phyloP scores from a whole-genome alignment of 2,797 vertebrate species.

The Mormyrus hasselquistii region DNA sequence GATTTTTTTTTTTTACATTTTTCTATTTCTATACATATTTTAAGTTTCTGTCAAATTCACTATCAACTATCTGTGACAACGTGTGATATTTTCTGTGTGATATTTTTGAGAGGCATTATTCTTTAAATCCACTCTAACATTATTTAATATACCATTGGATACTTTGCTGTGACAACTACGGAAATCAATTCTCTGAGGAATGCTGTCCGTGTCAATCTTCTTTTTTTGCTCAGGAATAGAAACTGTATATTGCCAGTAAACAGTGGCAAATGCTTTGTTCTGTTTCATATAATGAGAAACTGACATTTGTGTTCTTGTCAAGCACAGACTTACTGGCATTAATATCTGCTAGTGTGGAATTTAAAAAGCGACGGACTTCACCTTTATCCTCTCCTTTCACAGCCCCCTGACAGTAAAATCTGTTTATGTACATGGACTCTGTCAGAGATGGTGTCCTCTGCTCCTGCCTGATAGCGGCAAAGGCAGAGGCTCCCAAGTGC shows the following conservation, averaged over 20 bases:
- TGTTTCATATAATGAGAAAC: neutral
- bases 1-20: neutral
- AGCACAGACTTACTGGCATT: neutral
- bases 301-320: neutral
- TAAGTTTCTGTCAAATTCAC: neutral
- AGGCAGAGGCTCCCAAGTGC: slow-evolving; percentile 39
- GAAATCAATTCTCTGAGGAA: neutral
- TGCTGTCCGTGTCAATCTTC: neutral
- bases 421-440: neutral
- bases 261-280: neutral
- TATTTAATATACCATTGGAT: neutral
- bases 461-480: slow-evolving; percentile 34
- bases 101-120: neutral
- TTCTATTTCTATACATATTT: neutral
- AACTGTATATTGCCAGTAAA: neutral
- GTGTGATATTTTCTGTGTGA: neutral
- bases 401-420: neutral
- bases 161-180: neutral
- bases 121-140: neutral
- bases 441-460: slow-evolving; percentile 18
- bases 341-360: neutral
- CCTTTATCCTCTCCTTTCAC: slow-evolving; percentile 6
- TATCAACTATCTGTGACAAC: neutral
- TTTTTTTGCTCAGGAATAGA: neutral
- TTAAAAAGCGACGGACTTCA: neutral